Evolutionary conservation across 2,888 invertebrate genomes (phyloP), one percentile per base, ranked within the genome.

Genomic region (Sinodicranocentrus sp.): DNA sequence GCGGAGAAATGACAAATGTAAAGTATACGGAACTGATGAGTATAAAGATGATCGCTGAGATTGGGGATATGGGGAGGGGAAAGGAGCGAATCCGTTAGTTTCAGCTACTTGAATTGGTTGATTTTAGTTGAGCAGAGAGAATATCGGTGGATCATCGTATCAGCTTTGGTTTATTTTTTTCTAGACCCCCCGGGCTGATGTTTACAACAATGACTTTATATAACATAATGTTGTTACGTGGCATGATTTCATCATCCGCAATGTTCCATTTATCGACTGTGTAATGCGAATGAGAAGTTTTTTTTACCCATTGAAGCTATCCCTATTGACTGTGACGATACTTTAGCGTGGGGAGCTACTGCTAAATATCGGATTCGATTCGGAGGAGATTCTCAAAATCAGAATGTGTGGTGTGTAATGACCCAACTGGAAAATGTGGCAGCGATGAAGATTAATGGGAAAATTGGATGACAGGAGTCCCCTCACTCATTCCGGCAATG

Each of bases 371-470:
- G 43, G 63, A 82, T 70, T 82, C 25, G 77, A 70, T 79, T 79
- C 75, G 79, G 71, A 84, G 77, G 77, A 75, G 76, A 78, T 65
- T 48, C 48, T 65, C 61, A 78, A 80, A 84, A 72, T 79, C 70
- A 52, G 71, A 84, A 85, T 82, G 80, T 85, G 79, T 84, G 75
- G 76, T 84, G 87, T 85, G 88, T 88, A 88, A 88, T 88, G 88
- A 88, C 73, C 85, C 87, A 86, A 85, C 87, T 86, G 87, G 88
- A 87, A 88, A 87, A 86, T 86, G 86, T 88, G 88, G 88, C 88
- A 88, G 85, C 80, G 87, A 88, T 88, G 88, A 88, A 88, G 88
- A 88, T 88, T 88, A 88, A 88, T 88, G 88, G 85, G 82, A 79
- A 71, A 86, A 61, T 28, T 75, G 75, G 63, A 68, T 75, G 75